Percentiles rank a stretch among this genome's conserved stretches.
Evolutionary conservation across 2,797 vertebrate species (phyloP).

Genomic region (Sphenopsis melanotis): DNA sequence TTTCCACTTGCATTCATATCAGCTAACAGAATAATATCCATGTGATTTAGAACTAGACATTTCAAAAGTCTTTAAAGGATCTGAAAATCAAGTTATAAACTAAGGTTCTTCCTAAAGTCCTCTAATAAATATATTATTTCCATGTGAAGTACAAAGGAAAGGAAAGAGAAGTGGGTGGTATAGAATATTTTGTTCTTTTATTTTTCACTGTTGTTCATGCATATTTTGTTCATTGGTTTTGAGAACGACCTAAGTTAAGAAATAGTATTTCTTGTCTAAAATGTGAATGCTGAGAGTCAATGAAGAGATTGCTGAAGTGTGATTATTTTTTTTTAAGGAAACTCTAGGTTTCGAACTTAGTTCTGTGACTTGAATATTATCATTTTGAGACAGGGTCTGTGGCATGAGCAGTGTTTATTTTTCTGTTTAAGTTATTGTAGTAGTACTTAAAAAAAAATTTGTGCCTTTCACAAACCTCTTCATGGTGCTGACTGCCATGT

Average conservation of each 20-base stretch:
- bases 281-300: neutral
- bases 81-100: conserved; percentile 6
- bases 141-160: neutral
- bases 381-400: neutral
- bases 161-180: neutral
- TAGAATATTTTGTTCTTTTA: neutral
- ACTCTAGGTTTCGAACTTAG: neutral
- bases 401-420: neutral
- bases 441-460: neutral
- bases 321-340: neutral
- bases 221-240: neutral
- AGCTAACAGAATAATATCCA: conserved; percentile 45
- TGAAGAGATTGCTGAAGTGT: neutral
- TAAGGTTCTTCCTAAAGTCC: neutral
- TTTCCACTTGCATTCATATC: conserved; percentile 58
- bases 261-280: neutral
- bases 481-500: neutral
- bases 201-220: neutral
- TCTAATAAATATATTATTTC: neutral
- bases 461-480: neutral
- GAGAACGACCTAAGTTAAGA: neutral
- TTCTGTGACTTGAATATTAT: neutral
- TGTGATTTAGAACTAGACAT: conserved; percentile 41
- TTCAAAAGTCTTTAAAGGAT: conserved; percentile 23
- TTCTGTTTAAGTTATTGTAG: neutral